Percentiles rank a stretch among this genome's conserved stretches.
phyloP scores from a whole-genome alignment of 2,113 vertebrate species.

The Chaenocephalus aceratus region DNA sequence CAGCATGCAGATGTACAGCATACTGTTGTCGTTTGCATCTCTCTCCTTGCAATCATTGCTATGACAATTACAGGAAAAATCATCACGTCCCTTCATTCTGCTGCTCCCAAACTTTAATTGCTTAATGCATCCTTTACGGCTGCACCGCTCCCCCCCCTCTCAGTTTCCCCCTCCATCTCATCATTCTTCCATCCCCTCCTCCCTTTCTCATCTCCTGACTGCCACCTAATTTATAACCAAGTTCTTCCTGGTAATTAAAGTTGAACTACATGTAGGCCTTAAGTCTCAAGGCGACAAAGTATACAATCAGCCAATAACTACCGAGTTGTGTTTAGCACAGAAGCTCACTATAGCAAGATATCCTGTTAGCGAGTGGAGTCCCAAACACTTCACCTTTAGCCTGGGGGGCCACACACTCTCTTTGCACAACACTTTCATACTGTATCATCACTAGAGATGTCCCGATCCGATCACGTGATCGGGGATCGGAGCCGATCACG shows the following conservation, averaged over 20 bases:
- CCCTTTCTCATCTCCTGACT: conserved; percentile 65
- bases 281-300: conserved; percentile 44
- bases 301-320: conserved; percentile 51
- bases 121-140: conserved; percentile 89
- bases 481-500: too few species aligned
- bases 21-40: conserved; percentile 57
- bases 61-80: conserved; percentile 90
- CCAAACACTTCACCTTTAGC: neutral
- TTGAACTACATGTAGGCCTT: conserved; percentile 66
- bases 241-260: conserved; percentile 76
- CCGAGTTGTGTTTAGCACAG: conserved; percentile 17
- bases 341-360: conserved; percentile 17
- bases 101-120: conserved; percentile 90
- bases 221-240: conserved; percentile 63
- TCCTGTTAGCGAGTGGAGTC: neutral
- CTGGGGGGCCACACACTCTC: neutral
- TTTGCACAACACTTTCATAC: neutral
- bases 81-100: conserved; percentile 84
- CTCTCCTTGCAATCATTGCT: conserved; percentile 88
- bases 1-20: conserved; percentile 85
- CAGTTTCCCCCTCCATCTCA: conserved; percentile 50
- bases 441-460: neutral
- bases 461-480: too few species aligned
- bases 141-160: conserved; percentile 64
- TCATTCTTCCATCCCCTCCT: conserved; percentile 38